A percentile compares a stretch with the other conserved stretches of the same genome.
Conservation (phyloP, 2,113 vertebrate species). For the Excalfactoria chinensis region DNA sequence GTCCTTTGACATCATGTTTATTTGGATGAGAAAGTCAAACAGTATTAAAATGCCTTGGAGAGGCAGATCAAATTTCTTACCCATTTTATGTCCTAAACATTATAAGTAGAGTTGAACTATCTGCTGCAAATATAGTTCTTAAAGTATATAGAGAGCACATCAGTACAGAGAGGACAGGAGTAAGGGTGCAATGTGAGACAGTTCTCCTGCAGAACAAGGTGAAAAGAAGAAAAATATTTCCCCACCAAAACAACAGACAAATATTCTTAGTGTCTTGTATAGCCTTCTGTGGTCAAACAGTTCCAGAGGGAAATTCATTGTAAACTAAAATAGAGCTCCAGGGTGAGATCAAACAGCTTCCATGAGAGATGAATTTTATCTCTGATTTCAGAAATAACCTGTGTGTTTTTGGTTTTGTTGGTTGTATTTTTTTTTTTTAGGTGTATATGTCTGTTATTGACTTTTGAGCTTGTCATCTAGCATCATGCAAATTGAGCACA, state of each 20-base stretch:
- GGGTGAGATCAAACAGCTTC: neutral
- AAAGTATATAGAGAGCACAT: neutral
- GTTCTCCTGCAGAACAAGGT: neutral
- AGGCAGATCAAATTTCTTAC: neutral
- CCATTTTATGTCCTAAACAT: neutral
- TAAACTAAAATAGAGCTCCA: neutral
- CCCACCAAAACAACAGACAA: neutral
- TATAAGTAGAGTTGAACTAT: neutral
- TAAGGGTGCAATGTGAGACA: accelerated
- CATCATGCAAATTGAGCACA: neutral
- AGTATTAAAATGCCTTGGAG: neutral
- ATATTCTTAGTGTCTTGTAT: neutral
- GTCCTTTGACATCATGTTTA: neutral
- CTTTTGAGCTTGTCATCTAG: neutral
- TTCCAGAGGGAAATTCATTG: neutral
- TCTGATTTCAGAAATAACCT: neutral
- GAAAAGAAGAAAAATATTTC: neutral
- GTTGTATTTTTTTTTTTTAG: neutral
- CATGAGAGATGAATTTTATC: neutral
- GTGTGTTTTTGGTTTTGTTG: neutral
- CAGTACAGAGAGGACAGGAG: neutral
- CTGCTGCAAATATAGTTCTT: neutral
- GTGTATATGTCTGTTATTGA: accelerated
- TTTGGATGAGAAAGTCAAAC: neutral
- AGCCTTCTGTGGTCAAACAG: neutral